Evolutionary conservation across 1,140 invertebrate species (phyloP).

Genomic region (Pseudobourletiella spinata): DNA sequence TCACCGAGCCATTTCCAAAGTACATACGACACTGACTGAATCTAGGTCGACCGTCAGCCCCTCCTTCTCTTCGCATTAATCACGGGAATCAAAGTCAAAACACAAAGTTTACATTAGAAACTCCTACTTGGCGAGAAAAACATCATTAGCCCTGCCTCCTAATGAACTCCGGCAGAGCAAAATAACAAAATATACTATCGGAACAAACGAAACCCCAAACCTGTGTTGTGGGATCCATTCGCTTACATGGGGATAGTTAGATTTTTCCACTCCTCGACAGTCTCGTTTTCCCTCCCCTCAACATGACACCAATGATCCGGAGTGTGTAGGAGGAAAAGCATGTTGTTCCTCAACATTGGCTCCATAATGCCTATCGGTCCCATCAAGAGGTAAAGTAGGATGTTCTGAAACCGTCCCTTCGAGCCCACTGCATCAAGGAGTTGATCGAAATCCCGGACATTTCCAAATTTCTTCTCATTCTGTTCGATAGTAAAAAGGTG

Average conservation of each 20-base stretch:
- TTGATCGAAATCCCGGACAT: slow-evolving; percentile 31
- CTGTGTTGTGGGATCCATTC: too few species aligned
- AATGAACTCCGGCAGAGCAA: too few species aligned
- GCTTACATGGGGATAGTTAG: slow-evolving; percentile 29
- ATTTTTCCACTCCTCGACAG: slow-evolving; percentile 26
- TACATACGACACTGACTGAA: slow-evolving; percentile 25
- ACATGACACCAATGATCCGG: slow-evolving; percentile 32
- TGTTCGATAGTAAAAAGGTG: too few species aligned
- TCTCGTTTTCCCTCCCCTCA: slow-evolving; percentile 23
- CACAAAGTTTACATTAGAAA: too few species aligned
- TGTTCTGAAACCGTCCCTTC: slow-evolving; percentile 24
- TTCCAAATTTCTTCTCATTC: too few species aligned
- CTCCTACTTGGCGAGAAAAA: too few species aligned
- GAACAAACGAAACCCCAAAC: too few species aligned
- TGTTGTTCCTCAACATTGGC: slow-evolving; percentile 21
- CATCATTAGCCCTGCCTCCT: too few species aligned
- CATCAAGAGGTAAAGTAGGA: slow-evolving; percentile 19
- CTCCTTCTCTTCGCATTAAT: not conserved
- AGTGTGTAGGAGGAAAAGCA: slow-evolving; percentile 20
- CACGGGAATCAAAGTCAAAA: too few species aligned
- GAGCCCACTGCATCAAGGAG: slow-evolving; percentile 19
- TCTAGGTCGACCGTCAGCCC: slow-evolving; percentile 6
- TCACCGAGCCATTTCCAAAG: not conserved
- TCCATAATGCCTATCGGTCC: slow-evolving; percentile 13
- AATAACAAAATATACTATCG: too few species aligned